Evolutionary conservation across 1,140 invertebrate genomes (phyloP), one percentile per base, ranked within the genome.

Genomic region (Cherax destructor): DNA sequence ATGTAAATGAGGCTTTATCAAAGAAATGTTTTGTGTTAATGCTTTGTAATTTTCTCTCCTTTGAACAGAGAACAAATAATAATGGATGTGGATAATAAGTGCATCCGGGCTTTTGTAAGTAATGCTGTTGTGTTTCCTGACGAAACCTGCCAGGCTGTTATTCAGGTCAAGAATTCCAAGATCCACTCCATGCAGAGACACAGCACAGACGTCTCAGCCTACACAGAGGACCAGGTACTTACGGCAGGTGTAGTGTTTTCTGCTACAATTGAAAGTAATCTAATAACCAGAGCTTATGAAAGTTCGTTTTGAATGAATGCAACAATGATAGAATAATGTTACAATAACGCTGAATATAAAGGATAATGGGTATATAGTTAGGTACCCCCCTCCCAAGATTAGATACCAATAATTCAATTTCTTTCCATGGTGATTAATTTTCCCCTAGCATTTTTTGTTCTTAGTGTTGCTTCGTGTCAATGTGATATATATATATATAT

Each of bases 101-200:
- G 50, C 2, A 78, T 61, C 24, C 56, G 21, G n/a, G 87, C 69
- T 30, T 89, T 89, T 18, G 69, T 83, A 24, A 81, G 87, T 30
- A 69, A 65, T 1, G 0, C 18, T n/a, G 87, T 89, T 41, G 87
- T 89, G 49, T 89, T 89, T 56, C 87, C 78, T 16, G 87, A 89
- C 4, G 87, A 83, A 47, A 89, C 79, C 79, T 89, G 87, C n/a
- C 4, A 47, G 16, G 87, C 87, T 21, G 87, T 89, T n/a, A 89
- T 89, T 4, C 79, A 89, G 50, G 87, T 89, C 11, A 89, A 76
- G 69, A 50, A 56, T 41, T 79, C 79, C 21, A 83, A 21, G 59
- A 89, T 89, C 13, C 30, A 49, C 18, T 41, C 56, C 61, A 89
- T 89, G 49, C 4, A 7, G 3, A n/a, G 79, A 3, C 61, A 89